phyloP scores from a whole-genome alignment of 2,888 invertebrate species.

The Ditula angustiorana region DNA sequence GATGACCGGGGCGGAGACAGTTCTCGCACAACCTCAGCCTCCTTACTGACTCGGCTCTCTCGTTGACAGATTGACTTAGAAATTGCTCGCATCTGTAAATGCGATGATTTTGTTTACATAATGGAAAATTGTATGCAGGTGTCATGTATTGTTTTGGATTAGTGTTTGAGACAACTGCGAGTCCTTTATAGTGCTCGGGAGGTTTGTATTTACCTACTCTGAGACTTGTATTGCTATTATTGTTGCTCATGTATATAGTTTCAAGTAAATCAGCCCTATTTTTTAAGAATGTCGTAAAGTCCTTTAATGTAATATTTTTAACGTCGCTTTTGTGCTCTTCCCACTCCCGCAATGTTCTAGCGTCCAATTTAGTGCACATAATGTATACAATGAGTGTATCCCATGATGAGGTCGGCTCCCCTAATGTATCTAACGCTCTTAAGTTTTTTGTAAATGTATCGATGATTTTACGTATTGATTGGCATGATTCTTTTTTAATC shows the following conservation, averaged over 20 bases:
- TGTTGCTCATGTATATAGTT: not conserved
- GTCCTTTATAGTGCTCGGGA: slow-evolving; percentile 14
- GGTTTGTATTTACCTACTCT: slow-evolving; percentile 11
- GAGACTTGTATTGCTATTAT: not conserved
- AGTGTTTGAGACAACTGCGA: slow-evolving; percentile 4
- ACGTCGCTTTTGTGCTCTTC: not conserved
- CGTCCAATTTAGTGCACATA: not conserved
- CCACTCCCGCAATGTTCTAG: not conserved
- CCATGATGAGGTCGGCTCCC: not conserved
- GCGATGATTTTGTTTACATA: not conserved
- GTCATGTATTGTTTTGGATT: not conserved
- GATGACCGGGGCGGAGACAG: not conserved
- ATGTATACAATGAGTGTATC: not conserved
- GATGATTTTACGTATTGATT: not conserved
- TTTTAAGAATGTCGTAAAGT: not conserved
- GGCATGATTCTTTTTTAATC: not conserved
- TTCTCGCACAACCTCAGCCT: not conserved
- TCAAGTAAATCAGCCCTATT: not conserved
- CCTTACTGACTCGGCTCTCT: not conserved
- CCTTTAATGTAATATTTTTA: slow-evolving; percentile 13
- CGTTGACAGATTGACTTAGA: slow-evolving; percentile 7
- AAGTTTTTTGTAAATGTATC: not conserved
- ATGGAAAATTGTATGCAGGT: not conserved
- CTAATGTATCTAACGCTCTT: not conserved
- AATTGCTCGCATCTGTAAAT: not conserved